Percentiles rank a stretch among this genome's conserved stretches.
Evolutionary conservation across 2,797 vertebrate genomes (phyloP).

Genomic region (Stomatorhinus walkeri): DNA sequence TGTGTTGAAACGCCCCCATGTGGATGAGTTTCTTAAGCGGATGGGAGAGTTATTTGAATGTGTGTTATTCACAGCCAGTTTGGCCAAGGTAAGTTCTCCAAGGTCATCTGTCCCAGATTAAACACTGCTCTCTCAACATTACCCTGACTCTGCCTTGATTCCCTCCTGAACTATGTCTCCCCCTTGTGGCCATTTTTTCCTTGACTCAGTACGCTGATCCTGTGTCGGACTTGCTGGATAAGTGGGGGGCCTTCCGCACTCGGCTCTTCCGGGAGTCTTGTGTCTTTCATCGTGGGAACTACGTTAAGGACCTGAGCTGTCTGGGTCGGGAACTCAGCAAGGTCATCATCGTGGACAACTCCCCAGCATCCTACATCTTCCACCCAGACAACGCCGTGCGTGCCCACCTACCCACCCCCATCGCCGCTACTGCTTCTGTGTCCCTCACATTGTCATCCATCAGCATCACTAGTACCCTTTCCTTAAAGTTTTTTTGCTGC

Average conservation of each 20-base stretch:
- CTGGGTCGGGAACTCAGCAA: constrained; percentile 79
- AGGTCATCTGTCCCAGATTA: background rate
- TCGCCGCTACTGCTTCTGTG: background rate
- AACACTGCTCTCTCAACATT: background rate
- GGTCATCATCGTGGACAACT: constrained; percentile 88
- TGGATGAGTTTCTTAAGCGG: constrained; percentile 84
- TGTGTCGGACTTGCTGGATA: constrained; percentile 83
- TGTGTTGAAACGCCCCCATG: constrained; percentile 81
- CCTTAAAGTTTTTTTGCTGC: background rate
- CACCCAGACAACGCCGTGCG: constrained; percentile 84
- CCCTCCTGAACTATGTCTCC: background rate
- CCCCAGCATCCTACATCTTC: constrained; percentile 86
- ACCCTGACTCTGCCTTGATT: background rate
- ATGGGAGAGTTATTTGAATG: constrained; percentile 92
- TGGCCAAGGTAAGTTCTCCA: constrained; percentile 73
- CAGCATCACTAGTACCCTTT: background rate
- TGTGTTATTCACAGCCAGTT: constrained; percentile 84
- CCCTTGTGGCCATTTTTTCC: background rate
- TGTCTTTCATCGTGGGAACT: constrained; percentile 85
- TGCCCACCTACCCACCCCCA: background rate
- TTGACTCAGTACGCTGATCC: constrained; percentile 78
- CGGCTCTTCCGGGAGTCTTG: constrained; percentile 88
- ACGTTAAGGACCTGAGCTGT: constrained; percentile 87
- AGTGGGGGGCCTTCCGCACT: constrained; percentile 82
- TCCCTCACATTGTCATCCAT: background rate